Conservation (phyloP, 1,140 invertebrate genomes). For the Achroia grisella region DNA sequence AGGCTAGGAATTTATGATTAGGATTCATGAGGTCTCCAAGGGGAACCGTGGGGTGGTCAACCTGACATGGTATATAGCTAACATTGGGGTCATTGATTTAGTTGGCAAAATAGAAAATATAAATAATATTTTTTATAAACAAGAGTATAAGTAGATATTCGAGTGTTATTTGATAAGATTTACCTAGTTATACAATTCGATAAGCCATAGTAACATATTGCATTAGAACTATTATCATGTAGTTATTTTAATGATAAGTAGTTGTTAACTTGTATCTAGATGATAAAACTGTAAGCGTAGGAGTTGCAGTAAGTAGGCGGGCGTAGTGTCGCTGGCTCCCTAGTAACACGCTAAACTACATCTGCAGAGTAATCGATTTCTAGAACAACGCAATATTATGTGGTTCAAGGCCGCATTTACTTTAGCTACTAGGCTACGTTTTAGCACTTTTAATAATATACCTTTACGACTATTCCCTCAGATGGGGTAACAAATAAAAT, state of each 20-base stretch:
- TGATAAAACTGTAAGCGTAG: not conserved
- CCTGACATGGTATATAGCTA: no score
- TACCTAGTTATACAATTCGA: no score
- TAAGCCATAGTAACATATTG: not conserved
- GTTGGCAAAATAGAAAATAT: no score
- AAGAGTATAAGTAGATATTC: no score
- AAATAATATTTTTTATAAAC: no score
- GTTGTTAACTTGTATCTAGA: no score
- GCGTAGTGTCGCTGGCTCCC: not conserved
- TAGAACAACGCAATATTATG: slow-evolving; percentile 1
- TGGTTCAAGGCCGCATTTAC: slow-evolving; percentile 10
- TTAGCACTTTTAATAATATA: not conserved
- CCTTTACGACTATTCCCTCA: not conserved
- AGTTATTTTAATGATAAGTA: no score
- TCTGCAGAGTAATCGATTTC: slow-evolving; percentile 16
- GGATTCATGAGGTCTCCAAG: no score
- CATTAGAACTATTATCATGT: not conserved
- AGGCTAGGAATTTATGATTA: no score
- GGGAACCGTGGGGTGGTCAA: no score
- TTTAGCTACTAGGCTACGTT: not conserved
- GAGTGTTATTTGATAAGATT: no score
- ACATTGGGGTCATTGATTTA: no score
- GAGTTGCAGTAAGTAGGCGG: not conserved
- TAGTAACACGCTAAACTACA: not conserved
- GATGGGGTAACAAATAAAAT: not conserved